Evolutionary conservation across 2,113 vertebrate genomes (phyloP).

Genomic region (Bubo bubo): DNA sequence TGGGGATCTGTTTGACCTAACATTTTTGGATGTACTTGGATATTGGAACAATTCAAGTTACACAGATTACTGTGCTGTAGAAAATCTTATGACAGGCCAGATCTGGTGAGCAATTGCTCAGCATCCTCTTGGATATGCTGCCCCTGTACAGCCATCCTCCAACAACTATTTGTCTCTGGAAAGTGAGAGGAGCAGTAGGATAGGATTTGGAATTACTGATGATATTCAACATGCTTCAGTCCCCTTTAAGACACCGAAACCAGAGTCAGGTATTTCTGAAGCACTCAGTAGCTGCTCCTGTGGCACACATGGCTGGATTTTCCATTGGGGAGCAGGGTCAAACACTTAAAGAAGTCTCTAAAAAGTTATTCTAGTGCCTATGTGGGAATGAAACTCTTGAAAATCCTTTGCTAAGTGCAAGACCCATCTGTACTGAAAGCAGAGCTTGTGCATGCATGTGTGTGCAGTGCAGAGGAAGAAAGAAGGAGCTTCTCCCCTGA

Average conservation of each 20-base stretch:
- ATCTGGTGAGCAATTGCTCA: not conserved
- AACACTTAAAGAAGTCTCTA: not conserved
- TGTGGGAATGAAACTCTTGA: not conserved
- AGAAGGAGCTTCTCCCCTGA: not conserved
- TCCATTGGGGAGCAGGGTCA: not conserved
- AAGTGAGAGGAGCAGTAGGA: not conserved
- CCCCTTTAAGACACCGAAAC: not conserved
- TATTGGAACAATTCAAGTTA: not conserved
- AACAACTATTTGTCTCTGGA: not conserved
- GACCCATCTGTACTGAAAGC: not conserved
- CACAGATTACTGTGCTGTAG: not conserved
- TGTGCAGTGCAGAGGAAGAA: not conserved
- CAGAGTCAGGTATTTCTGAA: not conserved
- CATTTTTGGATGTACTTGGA: not conserved
- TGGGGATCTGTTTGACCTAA: not conserved
- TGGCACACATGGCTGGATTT: not conserved
- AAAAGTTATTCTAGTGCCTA: not conserved
- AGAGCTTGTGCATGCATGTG: not conserved
- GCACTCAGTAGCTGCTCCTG: not conserved
- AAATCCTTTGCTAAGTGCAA: not conserved
- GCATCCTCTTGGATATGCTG: not conserved
- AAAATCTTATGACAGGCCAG: not conserved
- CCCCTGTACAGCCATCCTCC: not conserved
- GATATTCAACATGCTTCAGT: not conserved
- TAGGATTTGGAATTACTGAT: not conserved